Evolutionary conservation across 92 coral and sea anemone genomes (phyloP).

Genomic region (Palythoa heliodiscus): DNA sequence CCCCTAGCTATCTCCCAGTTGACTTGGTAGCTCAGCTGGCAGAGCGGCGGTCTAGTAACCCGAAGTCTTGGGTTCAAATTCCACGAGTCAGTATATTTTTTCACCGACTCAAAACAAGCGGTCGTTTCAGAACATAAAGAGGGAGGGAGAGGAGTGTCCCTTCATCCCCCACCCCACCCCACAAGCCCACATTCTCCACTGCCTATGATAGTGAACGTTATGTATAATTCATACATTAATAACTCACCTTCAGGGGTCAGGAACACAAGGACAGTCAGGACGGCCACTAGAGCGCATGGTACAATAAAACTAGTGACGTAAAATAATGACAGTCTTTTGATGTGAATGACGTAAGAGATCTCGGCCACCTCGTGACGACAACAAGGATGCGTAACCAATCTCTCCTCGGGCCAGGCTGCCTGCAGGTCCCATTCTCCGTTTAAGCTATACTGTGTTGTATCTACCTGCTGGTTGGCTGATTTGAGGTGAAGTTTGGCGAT

Average conservation of each 20-base stretch:
- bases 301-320: constrained; percentile 82
- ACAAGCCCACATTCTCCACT: too few relatives aligned
- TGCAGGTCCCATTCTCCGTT: constrained; percentile 90
- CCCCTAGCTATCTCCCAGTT: too few relatives aligned
- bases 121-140: too few relatives aligned
- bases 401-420: constrained; percentile 65
- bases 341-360: constrained; percentile 76
- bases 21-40: too few relatives aligned
- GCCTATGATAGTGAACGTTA: too few relatives aligned
- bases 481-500: constrained; percentile 70
- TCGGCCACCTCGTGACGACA: constrained; percentile 80
- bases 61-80: too few relatives aligned
- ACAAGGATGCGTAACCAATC: constrained; percentile 78
- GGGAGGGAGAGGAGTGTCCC: too few relatives aligned
- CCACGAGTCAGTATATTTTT: too few relatives aligned
- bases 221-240: neutral
- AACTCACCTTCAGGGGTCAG: constrained; percentile 85
- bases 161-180: too few relatives aligned
- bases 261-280: constrained; percentile 81
- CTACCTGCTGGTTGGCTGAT: constrained; percentile 55
- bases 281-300: constrained; percentile 92
- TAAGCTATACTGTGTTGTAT: constrained; percentile 54
- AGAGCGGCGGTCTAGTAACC: too few relatives aligned
- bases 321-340: constrained; percentile 74
- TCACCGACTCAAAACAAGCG: too few relatives aligned